phyloP scores from a whole-genome alignment of 2,888 invertebrate species.

The Polia nebulosa region DNA sequence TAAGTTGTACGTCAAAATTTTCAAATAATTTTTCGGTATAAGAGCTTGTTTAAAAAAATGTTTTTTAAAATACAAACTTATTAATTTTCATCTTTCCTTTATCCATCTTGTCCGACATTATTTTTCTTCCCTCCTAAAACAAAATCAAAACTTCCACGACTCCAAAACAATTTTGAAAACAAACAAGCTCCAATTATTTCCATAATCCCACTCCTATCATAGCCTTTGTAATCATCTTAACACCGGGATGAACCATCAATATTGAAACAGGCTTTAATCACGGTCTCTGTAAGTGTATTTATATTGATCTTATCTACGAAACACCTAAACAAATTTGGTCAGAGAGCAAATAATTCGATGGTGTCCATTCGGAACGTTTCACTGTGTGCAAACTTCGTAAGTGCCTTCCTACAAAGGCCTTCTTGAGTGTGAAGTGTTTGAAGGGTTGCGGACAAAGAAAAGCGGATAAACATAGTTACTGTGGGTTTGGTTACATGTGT shows the following conservation, averaged over 20 bases:
- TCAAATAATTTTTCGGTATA: too few relatives aligned
- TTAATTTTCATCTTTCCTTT: background rate
- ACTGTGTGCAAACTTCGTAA: conserved; percentile 61
- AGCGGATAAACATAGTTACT: conserved; percentile 42
- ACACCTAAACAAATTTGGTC: conserved; percentile 71
- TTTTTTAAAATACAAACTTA: background rate
- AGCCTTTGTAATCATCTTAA: conserved; percentile 56
- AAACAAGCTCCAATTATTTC: conserved; percentile 57
- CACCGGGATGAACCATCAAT: conserved; percentile 49
- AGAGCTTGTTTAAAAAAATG: too few relatives aligned
- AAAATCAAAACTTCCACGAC: conserved; percentile 4
- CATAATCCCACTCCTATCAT: conserved; percentile 54
- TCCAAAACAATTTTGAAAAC: conserved; percentile 49
- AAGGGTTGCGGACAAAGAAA: conserved; percentile 64
- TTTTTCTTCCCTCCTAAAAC: background rate
- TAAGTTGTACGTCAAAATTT: too few relatives aligned
- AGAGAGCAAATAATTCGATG: conserved; percentile 62
- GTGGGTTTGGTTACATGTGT: conserved; percentile 45
- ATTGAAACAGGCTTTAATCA: conserved; percentile 62
- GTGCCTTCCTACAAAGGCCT: conserved; percentile 65
- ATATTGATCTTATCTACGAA: conserved; percentile 58
- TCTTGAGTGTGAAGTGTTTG: conserved; percentile 69
- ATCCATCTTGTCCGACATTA: background rate
- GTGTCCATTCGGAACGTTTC: conserved; percentile 60
- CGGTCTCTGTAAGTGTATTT: conserved; percentile 58